Evolutionary conservation across 1,140 invertebrate genomes (phyloP).

Genomic region (Druon quercuslanigerum): DNA sequence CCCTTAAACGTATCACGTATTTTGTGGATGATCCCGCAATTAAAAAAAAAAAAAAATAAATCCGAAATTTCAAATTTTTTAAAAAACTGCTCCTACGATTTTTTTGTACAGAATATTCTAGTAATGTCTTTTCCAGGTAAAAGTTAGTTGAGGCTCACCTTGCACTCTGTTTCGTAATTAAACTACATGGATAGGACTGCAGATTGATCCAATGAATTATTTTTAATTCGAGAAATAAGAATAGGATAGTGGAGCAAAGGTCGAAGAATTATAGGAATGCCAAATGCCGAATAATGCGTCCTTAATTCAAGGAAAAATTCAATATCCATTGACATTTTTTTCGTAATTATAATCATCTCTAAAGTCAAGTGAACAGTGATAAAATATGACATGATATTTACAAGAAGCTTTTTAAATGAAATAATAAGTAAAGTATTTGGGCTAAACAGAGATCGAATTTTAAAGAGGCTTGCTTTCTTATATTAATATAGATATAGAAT

Average conservation of each 20-base stretch:
- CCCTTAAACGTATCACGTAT: no score
- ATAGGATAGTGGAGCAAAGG: conserved; percentile 22
- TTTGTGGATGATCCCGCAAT: no score
- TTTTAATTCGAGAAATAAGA: conserved; percentile 19
- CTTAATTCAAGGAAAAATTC: not conserved
- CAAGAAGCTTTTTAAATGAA: no score
- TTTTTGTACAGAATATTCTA: no score
- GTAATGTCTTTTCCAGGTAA: no score
- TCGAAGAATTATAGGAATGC: not conserved
- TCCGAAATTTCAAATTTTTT: no score
- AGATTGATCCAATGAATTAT: not conserved
- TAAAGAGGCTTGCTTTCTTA: not conserved
- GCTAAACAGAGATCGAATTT: not conserved
- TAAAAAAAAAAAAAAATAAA: no score
- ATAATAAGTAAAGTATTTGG: not conserved
- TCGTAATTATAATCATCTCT: not conserved
- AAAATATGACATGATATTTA: no score
- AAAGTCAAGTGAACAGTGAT: not conserved
- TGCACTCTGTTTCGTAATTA: no score
- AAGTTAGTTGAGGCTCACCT: no score
- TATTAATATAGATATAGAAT: not conserved
- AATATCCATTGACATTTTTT: not conserved
- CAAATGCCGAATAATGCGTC: conserved; percentile 3
- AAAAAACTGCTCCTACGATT: no score
- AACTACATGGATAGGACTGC: no score